Conservation (phyloP, 2,888 invertebrate genomes). For the Helicoverpa assulta region DNA sequence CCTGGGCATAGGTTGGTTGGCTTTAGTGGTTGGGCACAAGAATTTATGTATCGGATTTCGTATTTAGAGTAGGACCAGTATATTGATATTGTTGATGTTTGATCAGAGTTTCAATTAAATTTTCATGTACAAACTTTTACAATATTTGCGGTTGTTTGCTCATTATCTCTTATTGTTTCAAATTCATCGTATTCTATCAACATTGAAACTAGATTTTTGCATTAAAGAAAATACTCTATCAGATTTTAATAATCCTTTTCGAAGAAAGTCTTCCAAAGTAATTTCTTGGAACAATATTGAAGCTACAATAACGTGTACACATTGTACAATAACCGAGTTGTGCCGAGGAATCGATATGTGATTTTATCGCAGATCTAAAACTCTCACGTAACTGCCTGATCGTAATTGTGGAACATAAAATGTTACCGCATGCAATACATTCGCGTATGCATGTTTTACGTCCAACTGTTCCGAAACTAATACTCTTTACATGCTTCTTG, state of each 20-base stretch:
- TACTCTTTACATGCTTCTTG: not conserved
- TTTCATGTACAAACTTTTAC: not conserved
- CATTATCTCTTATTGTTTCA: no score
- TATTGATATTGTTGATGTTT: not conserved
- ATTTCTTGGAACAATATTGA: conserved; percentile 7
- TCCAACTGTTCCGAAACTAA: conserved; percentile 31
- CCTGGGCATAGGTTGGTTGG: not conserved
- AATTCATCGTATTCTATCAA: no score
- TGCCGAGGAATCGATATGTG: conserved; percentile 28
- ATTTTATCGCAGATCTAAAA: conserved; percentile 40
- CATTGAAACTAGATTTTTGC: no score
- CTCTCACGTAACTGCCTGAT: conserved; percentile 24
- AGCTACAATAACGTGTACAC: conserved; percentile 8
- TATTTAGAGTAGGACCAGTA: not conserved
- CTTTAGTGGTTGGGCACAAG: conserved; percentile 2
- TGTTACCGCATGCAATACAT: conserved; percentile 17
- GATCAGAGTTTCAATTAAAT: conserved; percentile 3
- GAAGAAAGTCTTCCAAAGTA: not conserved
- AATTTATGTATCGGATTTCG: conserved; percentile 8
- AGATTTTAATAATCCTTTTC: no score
- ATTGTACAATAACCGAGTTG: conserved; percentile 15
- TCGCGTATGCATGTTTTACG: conserved; percentile 7
- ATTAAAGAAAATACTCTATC: no score
- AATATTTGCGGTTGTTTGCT: not conserved
- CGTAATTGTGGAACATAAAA: conserved; percentile 24